Conservation (phyloP, 2,888 invertebrate species). For the Pediacus dermestoides region DNA sequence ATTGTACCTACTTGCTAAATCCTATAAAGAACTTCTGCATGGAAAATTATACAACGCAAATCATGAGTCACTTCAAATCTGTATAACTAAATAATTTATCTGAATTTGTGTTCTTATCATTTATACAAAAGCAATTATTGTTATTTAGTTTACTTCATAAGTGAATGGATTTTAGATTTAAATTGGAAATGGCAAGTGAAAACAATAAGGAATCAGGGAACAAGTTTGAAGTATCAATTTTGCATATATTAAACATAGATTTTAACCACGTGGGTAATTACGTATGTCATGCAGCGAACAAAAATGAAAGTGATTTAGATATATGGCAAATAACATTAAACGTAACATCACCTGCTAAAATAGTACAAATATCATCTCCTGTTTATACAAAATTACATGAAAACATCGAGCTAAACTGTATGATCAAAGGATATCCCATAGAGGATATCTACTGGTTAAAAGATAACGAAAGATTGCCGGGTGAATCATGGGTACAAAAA, state of each 20-base stretch:
- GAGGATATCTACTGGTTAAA: slow-evolving; percentile 58
- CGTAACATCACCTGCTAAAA: slow-evolving; percentile 52
- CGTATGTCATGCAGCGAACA: slow-evolving; percentile 53
- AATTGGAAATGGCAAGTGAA: slow-evolving; percentile 46
- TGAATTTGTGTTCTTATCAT: not conserved
- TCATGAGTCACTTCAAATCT: not conserved
- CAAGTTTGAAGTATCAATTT: slow-evolving; percentile 49
- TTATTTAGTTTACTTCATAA: slow-evolving; percentile 20
- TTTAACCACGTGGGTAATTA: slow-evolving; percentile 60
- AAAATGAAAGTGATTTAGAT: slow-evolving; percentile 43
- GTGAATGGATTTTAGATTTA: too few species aligned
- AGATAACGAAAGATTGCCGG: slow-evolving; percentile 51
- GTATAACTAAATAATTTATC: too few species aligned
- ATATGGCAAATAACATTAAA: slow-evolving; percentile 43
- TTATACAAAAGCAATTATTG: not conserved
- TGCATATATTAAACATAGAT: slow-evolving; percentile 55
- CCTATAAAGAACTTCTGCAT: not conserved
- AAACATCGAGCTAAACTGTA: slow-evolving; percentile 54
- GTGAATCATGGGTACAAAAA: slow-evolving; percentile 36
- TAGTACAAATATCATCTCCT: slow-evolving; percentile 49
- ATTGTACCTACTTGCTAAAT: not conserved
- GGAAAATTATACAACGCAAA: not conserved
- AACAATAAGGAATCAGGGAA: slow-evolving; percentile 47
- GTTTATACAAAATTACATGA: slow-evolving; percentile 54
- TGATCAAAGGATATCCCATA: slow-evolving; percentile 60